Percentiles rank a stretch among this genome's conserved stretches.
Evolutionary conservation across 1,140 invertebrate species (phyloP).

Genomic region (Latrodectus geometricus): DNA sequence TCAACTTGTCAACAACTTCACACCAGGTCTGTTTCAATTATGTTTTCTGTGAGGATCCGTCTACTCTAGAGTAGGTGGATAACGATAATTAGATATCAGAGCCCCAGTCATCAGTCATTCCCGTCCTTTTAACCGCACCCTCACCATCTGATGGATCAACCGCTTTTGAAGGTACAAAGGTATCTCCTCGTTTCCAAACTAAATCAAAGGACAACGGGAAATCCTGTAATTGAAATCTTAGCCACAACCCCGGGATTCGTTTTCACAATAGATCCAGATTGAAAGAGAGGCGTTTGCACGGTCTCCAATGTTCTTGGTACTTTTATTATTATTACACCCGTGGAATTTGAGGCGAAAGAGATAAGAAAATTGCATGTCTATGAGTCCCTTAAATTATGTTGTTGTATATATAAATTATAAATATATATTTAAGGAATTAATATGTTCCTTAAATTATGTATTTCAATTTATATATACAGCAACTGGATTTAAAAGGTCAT

Average conservation of each 20-base stretch:
- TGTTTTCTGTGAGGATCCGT: constrained; percentile 20
- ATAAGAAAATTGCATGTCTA: no score
- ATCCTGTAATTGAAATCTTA: constrained; percentile 39
- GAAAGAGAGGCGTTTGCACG: not conserved
- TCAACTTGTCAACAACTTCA: constrained; percentile 36
- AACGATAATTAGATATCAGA: constrained; percentile 46
- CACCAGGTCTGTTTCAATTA: constrained; percentile 46
- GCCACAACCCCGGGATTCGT: not conserved
- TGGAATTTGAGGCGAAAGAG: no score
- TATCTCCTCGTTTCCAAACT: constrained; percentile 17
- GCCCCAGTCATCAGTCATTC: constrained; percentile 34
- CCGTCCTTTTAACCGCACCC: constrained; percentile 35
- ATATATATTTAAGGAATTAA: no score
- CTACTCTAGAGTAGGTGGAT: not conserved
- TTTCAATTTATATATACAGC: no score
- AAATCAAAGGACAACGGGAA: constrained; percentile 30
- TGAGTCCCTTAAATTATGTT: no score
- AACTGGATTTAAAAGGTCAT: no score
- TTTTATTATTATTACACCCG: no score
- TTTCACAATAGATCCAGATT: not conserved
- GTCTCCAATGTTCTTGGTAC: no score
- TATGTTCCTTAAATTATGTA: no score
- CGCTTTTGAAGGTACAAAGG: constrained; percentile 38
- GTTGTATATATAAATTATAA: no score
- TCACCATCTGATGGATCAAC: constrained; percentile 15